Base-by-base conservation (phyloP, 1,140 invertebrate genomes). In the Nasonia longicornis region DNA sequence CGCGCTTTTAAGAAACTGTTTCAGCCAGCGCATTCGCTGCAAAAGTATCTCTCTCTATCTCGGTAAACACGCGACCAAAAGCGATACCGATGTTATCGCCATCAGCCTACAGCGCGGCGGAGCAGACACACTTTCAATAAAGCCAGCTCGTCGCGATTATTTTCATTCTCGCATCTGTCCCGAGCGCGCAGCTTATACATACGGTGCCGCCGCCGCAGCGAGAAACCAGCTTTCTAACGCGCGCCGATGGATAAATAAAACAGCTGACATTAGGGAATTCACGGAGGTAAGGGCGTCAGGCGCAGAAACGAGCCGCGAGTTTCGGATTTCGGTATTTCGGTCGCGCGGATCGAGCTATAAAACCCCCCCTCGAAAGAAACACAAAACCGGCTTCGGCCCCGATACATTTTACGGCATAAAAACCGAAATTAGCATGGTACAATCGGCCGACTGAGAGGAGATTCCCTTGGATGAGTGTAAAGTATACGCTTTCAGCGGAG, bases 321-420 rank as follows among this genome's bases (percentile, higher is more conserved):
- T 70, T 71, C 77, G 20, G 2, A 72, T 79, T 79, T 73, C n/a
- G 35, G 7, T 72, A 73, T 79, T 79, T 73, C 3, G 29, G 70
- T 58, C 35, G 31, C n/a, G 7, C 26, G 11, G 22, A 42, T 3
- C 31, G 22, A 11, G 16, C 69, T 14, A 20, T 42, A 48, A 4
- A 29, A 4, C 11, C 26, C n/a, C 29, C 29, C 14, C 22, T 42
- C 20, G 31, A 66, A 31, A 70, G 35, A 67, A 38, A 31, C 26
- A 71, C 20, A 42, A 42, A 38, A 64, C 35, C 12, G 14, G 42
- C 71, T 45, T 31, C 71, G 71, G 10, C 67, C 31, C 16, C 77
- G 45, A 52, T 72, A 20, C 20, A 31, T 48, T 73, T 79, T 73
- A 31, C 14, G 58, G 7, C n/a, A 29, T 66, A 31, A 66, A 67